These are phyloP conservation scores for Onychomys leucogaster DNA, from an alignment of 2,797 vertebrate genomes.

Conservation along the genomic window DNA sequence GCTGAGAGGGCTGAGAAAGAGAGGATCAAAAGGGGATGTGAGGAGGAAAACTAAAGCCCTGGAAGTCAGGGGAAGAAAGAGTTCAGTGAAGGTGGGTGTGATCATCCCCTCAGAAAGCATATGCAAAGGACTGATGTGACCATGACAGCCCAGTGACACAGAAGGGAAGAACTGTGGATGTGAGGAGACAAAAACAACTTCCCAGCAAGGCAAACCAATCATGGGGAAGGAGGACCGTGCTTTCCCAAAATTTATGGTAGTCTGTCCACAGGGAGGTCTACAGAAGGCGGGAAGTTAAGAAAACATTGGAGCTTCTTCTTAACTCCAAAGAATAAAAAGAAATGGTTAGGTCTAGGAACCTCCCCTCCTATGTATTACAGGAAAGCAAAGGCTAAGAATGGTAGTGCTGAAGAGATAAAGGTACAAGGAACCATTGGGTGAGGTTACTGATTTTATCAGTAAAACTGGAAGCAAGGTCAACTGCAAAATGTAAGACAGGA, in stretches of 20 bases:
- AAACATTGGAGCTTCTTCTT: background rate
- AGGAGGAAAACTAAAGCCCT: background rate
- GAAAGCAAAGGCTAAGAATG: background rate
- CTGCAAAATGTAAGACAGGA: background rate
- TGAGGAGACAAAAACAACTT: background rate
- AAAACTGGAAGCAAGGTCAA: background rate
- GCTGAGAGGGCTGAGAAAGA: background rate
- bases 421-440: background rate
- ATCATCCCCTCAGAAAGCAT: background rate
- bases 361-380: background rate
- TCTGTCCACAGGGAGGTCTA: background rate
- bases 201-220: background rate
- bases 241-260: background rate
- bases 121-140: background rate
- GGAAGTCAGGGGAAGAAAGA: background rate
- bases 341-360: background rate
- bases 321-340: background rate
- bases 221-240: background rate
- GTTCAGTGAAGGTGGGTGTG: background rate
- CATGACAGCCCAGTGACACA: background rate
- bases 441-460: background rate
- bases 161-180: background rate
- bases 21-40: no score
- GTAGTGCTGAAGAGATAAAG: background rate
- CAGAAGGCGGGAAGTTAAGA: background rate